A percentile compares a stretch with the other conserved stretches of the same genome.
Conservation (phyloP, 2,113 vertebrate species). For the Corythornis madagascariensis region DNA sequence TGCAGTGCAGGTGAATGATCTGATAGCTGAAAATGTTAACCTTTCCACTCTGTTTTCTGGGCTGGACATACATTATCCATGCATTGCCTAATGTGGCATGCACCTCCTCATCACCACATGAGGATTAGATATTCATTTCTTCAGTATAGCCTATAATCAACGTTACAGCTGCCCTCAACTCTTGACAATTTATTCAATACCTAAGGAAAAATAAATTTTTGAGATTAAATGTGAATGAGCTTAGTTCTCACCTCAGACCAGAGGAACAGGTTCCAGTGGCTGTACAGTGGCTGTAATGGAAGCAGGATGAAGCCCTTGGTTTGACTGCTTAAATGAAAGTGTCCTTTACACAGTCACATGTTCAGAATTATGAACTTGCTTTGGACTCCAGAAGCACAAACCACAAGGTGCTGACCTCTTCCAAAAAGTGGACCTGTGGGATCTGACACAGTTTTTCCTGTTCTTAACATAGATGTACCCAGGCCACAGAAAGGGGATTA, state of each 20-base stretch:
- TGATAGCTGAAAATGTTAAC: background rate
- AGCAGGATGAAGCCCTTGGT: background rate
- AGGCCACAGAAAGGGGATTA: background rate
- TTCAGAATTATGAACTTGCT: background rate
- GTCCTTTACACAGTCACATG: background rate
- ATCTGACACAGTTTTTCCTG: background rate
- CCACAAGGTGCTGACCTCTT: background rate
- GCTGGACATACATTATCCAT: rapidly evolving
- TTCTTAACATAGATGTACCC: background rate
- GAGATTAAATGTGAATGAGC: background rate
- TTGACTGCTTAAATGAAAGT: background rate
- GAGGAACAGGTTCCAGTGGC: background rate
- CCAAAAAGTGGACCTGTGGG: background rate
- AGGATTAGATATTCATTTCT: background rate
- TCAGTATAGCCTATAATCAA: background rate
- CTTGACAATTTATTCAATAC: background rate
- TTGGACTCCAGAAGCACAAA: background rate
- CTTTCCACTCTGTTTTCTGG: background rate
- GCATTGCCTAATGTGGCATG: background rate
- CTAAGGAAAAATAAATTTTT: background rate
- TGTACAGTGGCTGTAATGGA: background rate
- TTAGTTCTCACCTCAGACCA: background rate
- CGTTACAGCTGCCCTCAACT: background rate
- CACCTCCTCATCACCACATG: background rate
- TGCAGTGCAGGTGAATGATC: background rate